A percentile compares a stretch with the other conserved stretches of the same genome.
These are phyloP conservation scores for Mythimna loreyi DNA, from an alignment of 2,888 invertebrate genomes.

Conservation along the genomic window DNA sequence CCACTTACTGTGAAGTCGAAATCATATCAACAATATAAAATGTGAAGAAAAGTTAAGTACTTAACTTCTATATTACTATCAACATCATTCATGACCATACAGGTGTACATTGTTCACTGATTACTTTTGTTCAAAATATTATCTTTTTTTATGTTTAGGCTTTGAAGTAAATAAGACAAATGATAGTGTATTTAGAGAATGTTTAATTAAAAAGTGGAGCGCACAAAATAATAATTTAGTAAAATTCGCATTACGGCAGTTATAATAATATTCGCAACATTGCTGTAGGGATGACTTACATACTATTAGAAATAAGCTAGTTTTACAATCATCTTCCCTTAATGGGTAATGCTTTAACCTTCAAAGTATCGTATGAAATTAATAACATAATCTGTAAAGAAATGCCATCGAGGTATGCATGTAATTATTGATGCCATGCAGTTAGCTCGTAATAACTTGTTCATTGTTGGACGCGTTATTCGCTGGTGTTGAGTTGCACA, in stretches of 20 bases:
- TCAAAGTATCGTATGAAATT: conserved; percentile 10
- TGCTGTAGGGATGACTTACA: conserved; percentile 14
- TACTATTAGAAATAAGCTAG: neutral
- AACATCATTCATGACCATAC: neutral
- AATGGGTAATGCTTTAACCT: conserved; percentile 4
- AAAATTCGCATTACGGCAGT: conserved; percentile 47
- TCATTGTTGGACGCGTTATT: conserved; percentile 8
- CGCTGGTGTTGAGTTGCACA: conserved; percentile 18
- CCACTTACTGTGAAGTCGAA: conserved; percentile 2
- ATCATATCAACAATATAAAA: neutral
- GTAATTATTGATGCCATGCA: neutral
- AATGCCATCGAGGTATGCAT: neutral
- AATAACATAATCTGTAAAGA: neutral
- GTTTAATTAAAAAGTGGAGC: neutral
- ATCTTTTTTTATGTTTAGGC: neutral
- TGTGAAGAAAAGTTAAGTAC: neutral
- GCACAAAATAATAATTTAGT: conserved; percentile 14
- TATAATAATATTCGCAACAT: conserved; percentile 41
- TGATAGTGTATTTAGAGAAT: neutral
- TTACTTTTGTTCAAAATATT: neutral
- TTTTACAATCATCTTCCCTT: conserved; percentile 10
- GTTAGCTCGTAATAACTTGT: neutral
- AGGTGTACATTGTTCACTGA: neutral
- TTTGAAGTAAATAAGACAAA: neutral
- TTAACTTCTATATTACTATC: neutral